Evolutionary conservation across 2,888 invertebrate genomes (phyloP), one percentile per base, ranked within the genome.

Genomic region (Psylliodes chrysocephalus): DNA sequence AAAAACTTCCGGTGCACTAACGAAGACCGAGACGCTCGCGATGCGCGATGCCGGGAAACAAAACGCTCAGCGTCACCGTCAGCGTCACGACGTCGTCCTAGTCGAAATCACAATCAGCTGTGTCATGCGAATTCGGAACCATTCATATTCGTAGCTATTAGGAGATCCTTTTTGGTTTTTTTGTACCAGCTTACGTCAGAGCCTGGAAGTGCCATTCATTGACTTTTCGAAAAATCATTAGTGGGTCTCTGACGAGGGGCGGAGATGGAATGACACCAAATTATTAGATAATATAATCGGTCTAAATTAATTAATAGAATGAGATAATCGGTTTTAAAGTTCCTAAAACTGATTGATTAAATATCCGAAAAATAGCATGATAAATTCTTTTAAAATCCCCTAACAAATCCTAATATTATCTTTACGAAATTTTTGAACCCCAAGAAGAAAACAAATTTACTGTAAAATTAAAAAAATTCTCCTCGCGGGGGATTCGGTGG

Each of bases 71-170:
- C 25, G 28, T 7, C 2, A 28, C 10, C 17, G 47, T 30, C 35
- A 51, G 59, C 59, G 59, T 59, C 59, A 51, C 51, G 49, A 59
- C 59, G 59, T 51, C 59, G 49, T 14, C 28, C 12, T 14, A 15
- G 49, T 30, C 28, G 28, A 49, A 49, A 49, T 49, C 49, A 30
- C 25, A 47, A 25, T 49, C 49, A 60, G 61, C 63, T 66, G 66
- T 67, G 68, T 61, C 66, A 66, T 61, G 66, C 66, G 57, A 67
- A 22, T 52, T 63, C 53, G 35, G 44, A 19, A 59, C 68, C 66
- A 67, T 69, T 71, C 67, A 69, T 68, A 66, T 68, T 55, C 59
- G 56, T 54, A 49, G 44, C 49, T 56, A 61, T 57, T 64, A 22
- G 54, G 19, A 28, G 10, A 54, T 42, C 7, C 28, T 47, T 56